These are phyloP conservation scores for Muscina levida DNA, from an alignment of 2,888 invertebrate species.

Conservation along the genomic window DNA sequence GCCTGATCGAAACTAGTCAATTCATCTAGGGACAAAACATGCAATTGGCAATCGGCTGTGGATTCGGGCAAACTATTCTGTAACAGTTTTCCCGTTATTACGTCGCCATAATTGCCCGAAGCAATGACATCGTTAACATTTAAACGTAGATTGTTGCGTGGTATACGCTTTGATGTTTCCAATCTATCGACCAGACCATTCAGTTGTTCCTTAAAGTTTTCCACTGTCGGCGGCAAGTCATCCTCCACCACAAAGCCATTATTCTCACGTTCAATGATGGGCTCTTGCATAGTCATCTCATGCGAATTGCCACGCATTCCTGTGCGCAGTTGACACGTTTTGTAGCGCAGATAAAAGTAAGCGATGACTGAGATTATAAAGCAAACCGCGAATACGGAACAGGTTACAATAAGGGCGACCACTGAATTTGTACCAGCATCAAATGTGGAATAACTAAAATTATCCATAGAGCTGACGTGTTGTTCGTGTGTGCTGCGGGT, in stretches of 20 bases:
- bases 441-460: slow-evolving; percentile 75
- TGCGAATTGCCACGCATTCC: slow-evolving; percentile 81
- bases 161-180: slow-evolving; percentile 81
- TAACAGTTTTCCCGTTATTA: slow-evolving; percentile 86
- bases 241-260: slow-evolving; percentile 89
- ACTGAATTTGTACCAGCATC: slow-evolving; percentile 76
- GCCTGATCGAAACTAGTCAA: slow-evolving; percentile 79
- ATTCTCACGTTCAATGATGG: slow-evolving; percentile 89
- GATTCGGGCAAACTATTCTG: slow-evolving; percentile 72
- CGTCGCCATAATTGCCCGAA: slow-evolving; percentile 88
- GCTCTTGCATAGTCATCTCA: slow-evolving; percentile 88
- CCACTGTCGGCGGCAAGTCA: slow-evolving; percentile 85
- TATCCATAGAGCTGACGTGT: slow-evolving; percentile 74
- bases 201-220: slow-evolving; percentile 85
- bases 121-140: slow-evolving; percentile 86
- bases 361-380: slow-evolving; percentile 83
- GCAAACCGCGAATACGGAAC: slow-evolving; percentile 85
- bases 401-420: slow-evolving; percentile 83
- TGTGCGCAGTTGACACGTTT: slow-evolving; percentile 75
- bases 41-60: slow-evolving; percentile 81
- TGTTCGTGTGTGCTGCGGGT: slow-evolving; percentile 81
- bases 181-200: slow-evolving; percentile 84
- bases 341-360: slow-evolving; percentile 80
- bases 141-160: slow-evolving; percentile 86
- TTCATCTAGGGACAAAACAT: slow-evolving; percentile 83